These are phyloP conservation scores for Vollenhovia emeryi DNA, from an alignment of 1,140 invertebrate genomes.

Conservation along the genomic window DNA sequence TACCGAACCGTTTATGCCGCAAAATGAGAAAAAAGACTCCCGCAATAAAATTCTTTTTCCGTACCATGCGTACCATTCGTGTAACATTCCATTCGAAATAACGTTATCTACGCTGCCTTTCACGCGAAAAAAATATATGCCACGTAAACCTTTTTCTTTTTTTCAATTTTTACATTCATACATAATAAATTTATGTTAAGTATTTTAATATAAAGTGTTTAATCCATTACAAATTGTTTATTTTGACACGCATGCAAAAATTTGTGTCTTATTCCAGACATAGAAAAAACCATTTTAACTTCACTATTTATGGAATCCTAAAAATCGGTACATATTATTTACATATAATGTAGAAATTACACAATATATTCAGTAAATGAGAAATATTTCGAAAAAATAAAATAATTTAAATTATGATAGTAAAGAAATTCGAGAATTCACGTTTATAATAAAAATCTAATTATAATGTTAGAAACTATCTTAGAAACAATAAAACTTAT, in stretches of 20 bases:
- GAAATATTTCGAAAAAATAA: no score
- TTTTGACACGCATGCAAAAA: no score
- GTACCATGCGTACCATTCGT: not conserved
- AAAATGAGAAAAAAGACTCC: not conserved
- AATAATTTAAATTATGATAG: not conserved
- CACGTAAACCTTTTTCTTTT: not conserved
- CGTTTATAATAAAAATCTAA: not conserved
- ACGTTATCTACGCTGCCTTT: not conserved
- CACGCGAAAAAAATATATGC: not conserved
- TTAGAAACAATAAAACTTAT: no score
- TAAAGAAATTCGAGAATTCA: not conserved
- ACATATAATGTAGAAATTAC: no score
- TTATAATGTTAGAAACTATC: not conserved
- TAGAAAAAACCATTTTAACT: no score
- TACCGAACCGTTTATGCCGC: not conserved
- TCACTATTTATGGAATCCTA: no score
- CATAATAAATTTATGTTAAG: not conserved
- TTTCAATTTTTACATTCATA: not conserved
- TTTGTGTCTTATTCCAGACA: no score
- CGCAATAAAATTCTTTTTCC: not conserved
- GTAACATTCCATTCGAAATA: conserved; percentile 4
- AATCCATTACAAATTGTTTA: no score
- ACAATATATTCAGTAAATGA: no score
- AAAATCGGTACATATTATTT: no score
- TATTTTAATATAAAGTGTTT: not conserved